Base-by-base conservation (phyloP, 2,888 invertebrate genomes). In the Anagyrus pseudococci region DNA sequence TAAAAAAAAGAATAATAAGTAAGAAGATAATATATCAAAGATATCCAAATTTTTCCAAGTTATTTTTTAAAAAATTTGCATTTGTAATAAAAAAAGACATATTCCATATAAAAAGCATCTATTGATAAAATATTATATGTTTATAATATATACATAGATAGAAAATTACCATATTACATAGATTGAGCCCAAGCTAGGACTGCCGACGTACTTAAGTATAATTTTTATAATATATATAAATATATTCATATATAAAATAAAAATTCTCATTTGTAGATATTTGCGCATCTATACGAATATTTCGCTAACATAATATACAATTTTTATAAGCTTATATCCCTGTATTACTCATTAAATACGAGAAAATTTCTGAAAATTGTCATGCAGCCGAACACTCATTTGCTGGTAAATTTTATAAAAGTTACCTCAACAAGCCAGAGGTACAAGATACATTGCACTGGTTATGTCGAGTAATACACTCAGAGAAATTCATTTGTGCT, bases 21-120 rank as follows among this genome's bases (percentile, higher is more conserved):
- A 19, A 1, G 19, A 43, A 19, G 6, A 50, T 47, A 29, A 43
- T 19, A 17, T n/a, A n/a, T n/a, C n/a, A n/a, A n/a, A n/a, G n/a
- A n/a, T n/a, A n/a, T n/a, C n/a, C n/a, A n/a, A n/a, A n/a, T n/a
- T n/a, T n/a, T n/a, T n/a, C n/a, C n/a, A n/a, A n/a, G n/a, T n/a
- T n/a, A n/a, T n/a, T n/a, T n/a, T n/a, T n/a, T n/a, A n/a, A n/a
- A n/a, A n/a, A n/a, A n/a, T n/a, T n/a, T n/a, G n/a, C n/a, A n/a
- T n/a, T n/a, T n/a, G 40, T 53, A 26, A 8, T n/a, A 57, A 19
- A 37, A 10, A 17, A 4, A 63, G 20, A 44, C 17, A 52, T 29
- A 15, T 57, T 44, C 54, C 41, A 61, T 59, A 64, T 58, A 62
- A 62, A 67, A 63, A 62, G 52, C 52, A 62, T 59, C 26, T 54